phyloP scores from a whole-genome alignment of 2,888 invertebrate genomes.

The Abrostola triplasia region DNA sequence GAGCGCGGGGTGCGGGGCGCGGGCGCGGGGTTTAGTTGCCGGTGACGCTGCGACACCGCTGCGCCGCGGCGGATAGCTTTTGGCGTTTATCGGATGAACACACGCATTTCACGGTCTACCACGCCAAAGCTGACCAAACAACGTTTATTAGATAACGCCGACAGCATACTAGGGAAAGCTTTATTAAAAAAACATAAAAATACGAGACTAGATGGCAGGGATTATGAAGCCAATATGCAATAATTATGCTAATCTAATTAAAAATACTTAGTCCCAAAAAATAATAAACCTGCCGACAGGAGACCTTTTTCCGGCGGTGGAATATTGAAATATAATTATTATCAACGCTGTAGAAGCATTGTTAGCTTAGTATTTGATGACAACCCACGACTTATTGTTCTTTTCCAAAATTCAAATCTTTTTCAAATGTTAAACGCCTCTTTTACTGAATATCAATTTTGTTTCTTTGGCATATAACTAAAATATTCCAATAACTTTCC shows the following conservation, averaged over 20 bases:
- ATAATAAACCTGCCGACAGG: constrained; percentile 25
- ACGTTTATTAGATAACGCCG: constrained; percentile 45
- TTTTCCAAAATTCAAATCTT: background rate
- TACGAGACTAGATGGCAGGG: constrained; percentile 10
- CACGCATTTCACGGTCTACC: constrained; percentile 64
- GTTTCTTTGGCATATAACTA: background rate
- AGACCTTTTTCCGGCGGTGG: constrained; percentile 10
- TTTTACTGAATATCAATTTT: constrained; percentile 1
- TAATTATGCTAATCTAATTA: constrained; percentile 21
- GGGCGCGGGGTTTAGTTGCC: constrained; percentile 29
- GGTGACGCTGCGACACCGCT: constrained; percentile 52
- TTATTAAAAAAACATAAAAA: constrained; percentile 42
- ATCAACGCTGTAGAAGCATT: no score
- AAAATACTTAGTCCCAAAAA: constrained; percentile 13
- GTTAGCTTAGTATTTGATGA: no score
- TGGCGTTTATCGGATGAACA: constrained; percentile 65
- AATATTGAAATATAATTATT: no score
- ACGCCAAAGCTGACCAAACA: constrained; percentile 59
- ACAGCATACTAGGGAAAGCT: background rate
- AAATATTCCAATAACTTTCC: no score
- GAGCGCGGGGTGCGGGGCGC: constrained; percentile 6
- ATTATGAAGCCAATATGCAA: constrained; percentile 30
- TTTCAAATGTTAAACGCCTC: background rate
- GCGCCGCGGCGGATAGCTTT: constrained; percentile 58
- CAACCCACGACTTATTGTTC: no score